These are phyloP conservation scores for Calephelis perditalis DNA, from an alignment of 2,888 invertebrate species.

Conservation along the genomic window DNA sequence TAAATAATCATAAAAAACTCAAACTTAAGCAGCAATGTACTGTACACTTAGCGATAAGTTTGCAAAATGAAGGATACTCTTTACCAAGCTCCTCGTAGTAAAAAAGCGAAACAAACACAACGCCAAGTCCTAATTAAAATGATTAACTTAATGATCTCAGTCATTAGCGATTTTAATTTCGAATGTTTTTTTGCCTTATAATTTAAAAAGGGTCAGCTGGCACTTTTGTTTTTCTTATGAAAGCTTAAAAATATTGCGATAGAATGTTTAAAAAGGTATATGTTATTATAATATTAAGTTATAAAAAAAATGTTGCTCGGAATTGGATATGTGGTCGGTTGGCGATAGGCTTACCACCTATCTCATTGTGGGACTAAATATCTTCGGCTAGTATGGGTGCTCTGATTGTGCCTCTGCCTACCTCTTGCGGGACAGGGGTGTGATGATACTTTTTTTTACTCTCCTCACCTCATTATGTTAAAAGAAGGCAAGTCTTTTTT, in stretches of 20 bases:
- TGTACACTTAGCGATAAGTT: not conserved
- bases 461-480: too few species aligned
- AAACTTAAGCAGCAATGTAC: constrained; percentile 1
- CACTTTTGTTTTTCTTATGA: constrained; percentile 1
- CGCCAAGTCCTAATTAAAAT: constrained; percentile 76
- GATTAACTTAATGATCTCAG: constrained; percentile 78
- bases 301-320: too few species aligned
- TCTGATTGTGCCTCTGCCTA: too few species aligned
- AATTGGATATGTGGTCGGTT: too few species aligned
- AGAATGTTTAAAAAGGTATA: not conserved
- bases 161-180: constrained; percentile 78
- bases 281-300: too few species aligned
- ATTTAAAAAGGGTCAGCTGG: constrained; percentile 22
- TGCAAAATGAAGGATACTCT: constrained; percentile 1
- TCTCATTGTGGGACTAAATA: too few species aligned
- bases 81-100: not conserved
- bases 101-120: constrained; percentile 39
- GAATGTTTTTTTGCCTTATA: constrained; percentile 49
- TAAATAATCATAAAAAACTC: constrained; percentile 14
- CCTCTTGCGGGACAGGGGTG: too few species aligned
- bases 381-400: too few species aligned
- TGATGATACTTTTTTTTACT: too few species aligned
- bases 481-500: too few species aligned
- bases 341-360: too few species aligned
- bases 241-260: not conserved